Evolutionary conservation across 1,140 invertebrate genomes (phyloP), one percentile per base, ranked within the genome.

Genomic region (Cyclargus thomasi): DNA sequence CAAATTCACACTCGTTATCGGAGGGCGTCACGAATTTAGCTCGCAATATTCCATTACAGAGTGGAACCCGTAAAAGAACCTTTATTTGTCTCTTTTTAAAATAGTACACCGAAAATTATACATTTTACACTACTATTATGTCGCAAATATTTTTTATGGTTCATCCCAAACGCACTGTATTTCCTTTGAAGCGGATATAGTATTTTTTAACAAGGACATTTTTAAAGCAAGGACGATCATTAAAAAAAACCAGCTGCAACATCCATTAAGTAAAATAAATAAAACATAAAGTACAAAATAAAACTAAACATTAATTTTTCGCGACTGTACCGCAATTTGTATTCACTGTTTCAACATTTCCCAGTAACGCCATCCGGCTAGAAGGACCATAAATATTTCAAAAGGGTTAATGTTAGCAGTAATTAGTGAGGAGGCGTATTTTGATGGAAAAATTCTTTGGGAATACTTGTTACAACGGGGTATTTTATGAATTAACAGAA

Each of bases 311-410:
- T 39, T 6, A 11, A 47, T 47, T 47, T 47, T 39, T 16, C 10
- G 10, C 39, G 39, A 16, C 7, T 1, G 18, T 47, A 47, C 29
- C 14, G 18, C 39, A 20, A 65, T 55, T 6, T 64, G 20, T 22
- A 29, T 63, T 29, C 62, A 63, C 23, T 63, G 23, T 22, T 63
- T 63, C 29, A 65, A 65, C 64, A 36, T 47, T 65, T 53, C 14
- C 11, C n/a, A 22, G 64, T 47, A 47, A 16, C 39, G 39, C 14
- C 39, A 47, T 47, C 39, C 39, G 39, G 39, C 39, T 47, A 8
- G 39, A 2, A 23, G 53, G 36, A 65, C 10, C 39, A 47, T 47
- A 65, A 53, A 65, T 22, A 29, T 47, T 53, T 53, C 53, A 65
- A 39, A 53, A 65, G 39, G 47, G 64, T 36, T 65, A 36, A 64